A percentile compares a stretch with the other conserved stretches of the same genome.
These are phyloP conservation scores for Xiphorhynchus erythropygius DNA, from an alignment of 2,797 vertebrate genomes.

Conservation along the genomic window DNA sequence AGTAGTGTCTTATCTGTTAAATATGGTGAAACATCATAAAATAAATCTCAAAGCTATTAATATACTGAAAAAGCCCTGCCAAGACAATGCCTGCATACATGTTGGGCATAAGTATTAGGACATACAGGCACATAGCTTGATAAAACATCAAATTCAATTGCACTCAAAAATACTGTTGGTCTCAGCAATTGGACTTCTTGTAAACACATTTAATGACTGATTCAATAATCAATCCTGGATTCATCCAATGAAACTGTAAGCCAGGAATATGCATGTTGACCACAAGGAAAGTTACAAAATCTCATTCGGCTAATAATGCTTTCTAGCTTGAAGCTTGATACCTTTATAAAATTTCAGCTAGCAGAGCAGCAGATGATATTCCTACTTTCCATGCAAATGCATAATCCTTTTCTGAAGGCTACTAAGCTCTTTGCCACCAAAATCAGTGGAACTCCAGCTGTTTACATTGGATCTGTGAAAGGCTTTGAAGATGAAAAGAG, in stretches of 20 bases:
- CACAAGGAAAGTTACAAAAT: background rate
- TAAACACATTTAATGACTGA: background rate
- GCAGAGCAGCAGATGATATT: slow-evolving; percentile 22
- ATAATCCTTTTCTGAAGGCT: slow-evolving; percentile 51
- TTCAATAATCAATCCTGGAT: background rate
- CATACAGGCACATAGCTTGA: background rate
- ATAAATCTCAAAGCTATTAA: background rate
- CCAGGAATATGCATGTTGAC: background rate
- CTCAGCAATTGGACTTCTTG: slow-evolving; percentile 5
- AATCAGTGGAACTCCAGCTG: slow-evolving; percentile 25
- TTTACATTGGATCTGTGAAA: background rate
- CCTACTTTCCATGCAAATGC: slow-evolving; percentile 20
- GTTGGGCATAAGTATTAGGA: background rate
- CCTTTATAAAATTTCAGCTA: background rate
- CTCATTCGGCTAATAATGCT: background rate
- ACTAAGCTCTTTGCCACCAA: slow-evolving; percentile 51
- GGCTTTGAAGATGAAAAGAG: slow-evolving; percentile 68
- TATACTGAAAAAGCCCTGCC: background rate
- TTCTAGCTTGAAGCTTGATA: background rate
- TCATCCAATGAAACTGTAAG: background rate
- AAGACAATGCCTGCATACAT: background rate
- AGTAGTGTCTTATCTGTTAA: background rate
- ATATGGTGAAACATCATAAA: background rate
- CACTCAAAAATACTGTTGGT: background rate
- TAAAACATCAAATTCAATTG: background rate